These are phyloP conservation scores for Euwallacea fornicatus DNA, from an alignment of 1,140 invertebrate species.

Conservation along the genomic window DNA sequence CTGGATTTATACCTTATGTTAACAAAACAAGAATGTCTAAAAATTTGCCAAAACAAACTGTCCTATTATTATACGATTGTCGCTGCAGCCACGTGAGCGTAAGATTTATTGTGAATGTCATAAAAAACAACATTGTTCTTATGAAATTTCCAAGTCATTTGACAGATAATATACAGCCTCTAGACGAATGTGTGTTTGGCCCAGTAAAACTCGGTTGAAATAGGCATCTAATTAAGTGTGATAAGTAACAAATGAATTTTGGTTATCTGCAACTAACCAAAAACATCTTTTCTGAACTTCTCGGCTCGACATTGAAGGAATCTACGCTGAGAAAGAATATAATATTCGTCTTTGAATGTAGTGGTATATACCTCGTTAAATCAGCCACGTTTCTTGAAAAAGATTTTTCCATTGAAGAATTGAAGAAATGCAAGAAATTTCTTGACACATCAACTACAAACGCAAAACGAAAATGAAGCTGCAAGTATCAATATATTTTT, in stretches of 20 bases:
- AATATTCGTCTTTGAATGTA: too few species aligned
- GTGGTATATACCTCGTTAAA: too few species aligned
- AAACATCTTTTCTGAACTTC: constrained; percentile 39
- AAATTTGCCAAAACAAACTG: too few species aligned
- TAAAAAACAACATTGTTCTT: constrained; percentile 28
- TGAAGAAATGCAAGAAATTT: too few species aligned
- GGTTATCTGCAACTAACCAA: constrained; percentile 38
- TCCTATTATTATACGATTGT: constrained; percentile 37
- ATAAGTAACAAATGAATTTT: constrained; percentile 32
- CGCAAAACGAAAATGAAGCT: too few species aligned
- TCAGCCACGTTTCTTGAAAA: too few species aligned
- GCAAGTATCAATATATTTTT: too few species aligned
- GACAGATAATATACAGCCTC: constrained; percentile 33
- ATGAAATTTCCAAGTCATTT: constrained; percentile 38
- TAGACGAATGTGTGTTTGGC: constrained; percentile 35
- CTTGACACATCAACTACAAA: too few species aligned
- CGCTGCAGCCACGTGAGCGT: constrained; percentile 33
- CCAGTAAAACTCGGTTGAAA: constrained; percentile 48
- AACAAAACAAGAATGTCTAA: too few species aligned
- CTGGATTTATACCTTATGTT: constrained; percentile 31
- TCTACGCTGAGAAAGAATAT: too few species aligned
- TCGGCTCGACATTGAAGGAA: constrained; percentile 36
- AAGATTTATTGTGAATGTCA: constrained; percentile 26
- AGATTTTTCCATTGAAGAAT: too few species aligned
- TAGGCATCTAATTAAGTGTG: constrained; percentile 31